Evolutionary conservation across 1,140 invertebrate species (phyloP), one percentile per base, ranked within the genome.

Genomic region (Probaryconus sp.): DNA sequence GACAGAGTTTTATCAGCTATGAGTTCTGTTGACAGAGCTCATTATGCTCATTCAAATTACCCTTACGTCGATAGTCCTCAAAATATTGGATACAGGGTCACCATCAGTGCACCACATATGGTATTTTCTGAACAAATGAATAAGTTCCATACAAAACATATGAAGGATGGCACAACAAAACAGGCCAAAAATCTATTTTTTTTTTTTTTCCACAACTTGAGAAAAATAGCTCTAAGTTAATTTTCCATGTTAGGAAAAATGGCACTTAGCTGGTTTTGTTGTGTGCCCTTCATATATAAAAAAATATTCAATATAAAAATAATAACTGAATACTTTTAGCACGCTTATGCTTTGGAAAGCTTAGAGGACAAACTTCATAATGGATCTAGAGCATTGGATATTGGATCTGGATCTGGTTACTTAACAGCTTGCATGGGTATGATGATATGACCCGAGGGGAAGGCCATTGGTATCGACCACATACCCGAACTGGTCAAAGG

Each of bases 61-160:
- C 93, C 96, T 1, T 99, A 98, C 79, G 90, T 93, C 80, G 97
- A 98, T 89, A 91, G 95, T 24, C 97, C 97, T 0, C 96, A 96
- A 86, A 90, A 91, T 24, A 97, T 97, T 79, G 95, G 95, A 30
- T 96, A 90, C 84, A 93, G 94, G 30, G 97, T 96, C 2, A 99
- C 97, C 0, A 99, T 99, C 50, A 97, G 95, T 90, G 98, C 97
- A 51, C 97, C 98, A 38, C 98, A 99, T 88, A 99, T 99, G 98
- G 96, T 97, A 90, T 37, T 5, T 31, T 3, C 7, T 4, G 3
- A 24, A 24, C 3, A 24, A 24, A 24, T 24, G n/a, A n/a, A n/a
- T n/a, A n/a, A n/a, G n/a, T n/a, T n/a, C n/a, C n/a, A n/a, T n/a
- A n/a, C n/a, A n/a, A n/a, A n/a, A n/a, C n/a, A n/a, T n/a, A n/a